Conservation (phyloP, 2,113 vertebrate genomes). For the Typhlomys cinereus region DNA sequence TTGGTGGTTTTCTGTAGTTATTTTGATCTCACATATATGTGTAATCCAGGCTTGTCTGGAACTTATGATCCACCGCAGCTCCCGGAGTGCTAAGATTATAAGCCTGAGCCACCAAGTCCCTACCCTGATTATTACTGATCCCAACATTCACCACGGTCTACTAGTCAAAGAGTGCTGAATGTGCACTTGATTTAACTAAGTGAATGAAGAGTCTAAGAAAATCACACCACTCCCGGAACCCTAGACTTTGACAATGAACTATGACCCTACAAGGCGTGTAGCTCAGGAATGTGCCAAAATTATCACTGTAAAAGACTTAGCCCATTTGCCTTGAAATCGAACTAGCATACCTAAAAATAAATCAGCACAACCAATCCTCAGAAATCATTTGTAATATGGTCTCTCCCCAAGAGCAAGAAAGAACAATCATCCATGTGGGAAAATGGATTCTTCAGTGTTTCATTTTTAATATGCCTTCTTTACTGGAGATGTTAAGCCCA, state of each 20-base stretch:
- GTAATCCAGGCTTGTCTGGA: neutral
- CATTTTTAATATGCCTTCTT: neutral
- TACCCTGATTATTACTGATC: too few species aligned
- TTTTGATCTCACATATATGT: neutral
- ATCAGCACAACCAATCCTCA: neutral
- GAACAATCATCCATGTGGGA: neutral
- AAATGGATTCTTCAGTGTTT: constrained; percentile 39
- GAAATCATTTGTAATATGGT: neutral
- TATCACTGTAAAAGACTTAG: constrained; percentile 47
- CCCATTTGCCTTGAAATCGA: neutral
- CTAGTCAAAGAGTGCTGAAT: neutral
- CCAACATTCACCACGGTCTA: neutral
- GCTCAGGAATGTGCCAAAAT: constrained; percentile 29
- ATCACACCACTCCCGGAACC: constrained; percentile 32
- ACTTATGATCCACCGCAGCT: neutral
- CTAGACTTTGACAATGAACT: constrained; percentile 57
- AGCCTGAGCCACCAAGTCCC: too few species aligned
- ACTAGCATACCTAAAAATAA: constrained; percentile 48
- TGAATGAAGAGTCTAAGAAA: neutral
- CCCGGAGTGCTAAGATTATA: neutral
- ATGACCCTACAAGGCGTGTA: neutral
- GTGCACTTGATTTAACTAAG: neutral
- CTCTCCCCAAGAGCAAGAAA: neutral
- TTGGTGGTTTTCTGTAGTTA: neutral
- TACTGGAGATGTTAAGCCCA: constrained; percentile 11